These are phyloP conservation scores for Pogonocichla stellata DNA, from an alignment of 2,113 vertebrate species.

Conservation along the genomic window DNA sequence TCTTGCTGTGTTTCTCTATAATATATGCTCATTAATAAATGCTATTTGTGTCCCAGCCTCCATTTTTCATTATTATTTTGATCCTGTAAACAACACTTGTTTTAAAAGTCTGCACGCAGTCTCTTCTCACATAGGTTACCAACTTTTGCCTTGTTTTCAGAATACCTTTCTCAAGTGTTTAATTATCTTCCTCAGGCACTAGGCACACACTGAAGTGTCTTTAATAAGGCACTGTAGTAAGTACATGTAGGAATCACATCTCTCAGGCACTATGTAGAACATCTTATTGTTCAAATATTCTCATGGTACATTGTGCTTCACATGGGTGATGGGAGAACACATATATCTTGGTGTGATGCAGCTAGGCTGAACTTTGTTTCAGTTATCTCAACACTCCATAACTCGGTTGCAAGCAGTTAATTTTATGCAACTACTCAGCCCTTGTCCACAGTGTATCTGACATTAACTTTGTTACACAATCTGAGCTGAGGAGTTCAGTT, in stretches of 20 bases:
- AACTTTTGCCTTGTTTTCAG: background rate
- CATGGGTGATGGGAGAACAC: background rate
- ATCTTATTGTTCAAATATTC: background rate
- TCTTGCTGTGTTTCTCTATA: background rate
- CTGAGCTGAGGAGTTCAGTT: background rate
- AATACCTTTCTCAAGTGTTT: background rate
- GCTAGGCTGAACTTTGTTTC: background rate
- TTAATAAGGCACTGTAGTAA: background rate
- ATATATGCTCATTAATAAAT: background rate
- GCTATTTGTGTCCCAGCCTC: background rate
- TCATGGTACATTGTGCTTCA: background rate
- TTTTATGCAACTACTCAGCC: background rate
- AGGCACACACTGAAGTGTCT: background rate
- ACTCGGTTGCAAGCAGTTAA: background rate
- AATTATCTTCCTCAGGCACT: background rate
- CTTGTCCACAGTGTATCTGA: background rate
- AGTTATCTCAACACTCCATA: background rate
- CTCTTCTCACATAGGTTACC: background rate
- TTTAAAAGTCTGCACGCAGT: background rate
- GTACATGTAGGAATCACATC: accelerated
- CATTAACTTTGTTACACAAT: background rate
- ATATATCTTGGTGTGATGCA: background rate
- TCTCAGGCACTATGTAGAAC: background rate
- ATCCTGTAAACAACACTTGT: background rate
- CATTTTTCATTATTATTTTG: background rate